Evolutionary conservation across 2,888 invertebrate genomes (phyloP).

Genomic region (Sinohyriopsis cumingii): DNA sequence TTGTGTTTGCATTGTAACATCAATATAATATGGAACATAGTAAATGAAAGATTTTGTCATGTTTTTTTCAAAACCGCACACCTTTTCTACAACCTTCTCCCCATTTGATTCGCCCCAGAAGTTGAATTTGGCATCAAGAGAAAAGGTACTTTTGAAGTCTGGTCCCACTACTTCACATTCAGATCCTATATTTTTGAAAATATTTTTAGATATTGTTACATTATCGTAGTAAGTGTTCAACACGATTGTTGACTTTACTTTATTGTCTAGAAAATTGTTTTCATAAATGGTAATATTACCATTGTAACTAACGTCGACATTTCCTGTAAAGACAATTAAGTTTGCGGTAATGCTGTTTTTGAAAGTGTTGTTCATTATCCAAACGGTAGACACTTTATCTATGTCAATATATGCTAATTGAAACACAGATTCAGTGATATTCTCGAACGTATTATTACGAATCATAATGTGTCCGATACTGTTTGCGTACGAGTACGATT

Average conservation of each 20-base stretch:
- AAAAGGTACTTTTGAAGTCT: neutral
- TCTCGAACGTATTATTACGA: constrained; percentile 4
- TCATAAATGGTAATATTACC: constrained; percentile 2
- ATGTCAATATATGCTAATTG: neutral
- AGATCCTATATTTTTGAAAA: constrained; percentile 2
- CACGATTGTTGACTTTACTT: neutral
- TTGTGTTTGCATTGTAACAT: neutral
- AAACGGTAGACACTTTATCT: neutral
- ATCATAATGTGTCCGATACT: neutral
- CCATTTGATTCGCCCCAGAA: constrained; percentile 11
- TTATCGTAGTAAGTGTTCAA: neutral
- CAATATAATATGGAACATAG: constrained; percentile 18
- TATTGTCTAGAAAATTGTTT: neutral
- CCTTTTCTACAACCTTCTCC: constrained; percentile 4
- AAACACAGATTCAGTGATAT: neutral
- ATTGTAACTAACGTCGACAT: neutral
- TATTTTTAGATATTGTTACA: constrained; percentile 2
- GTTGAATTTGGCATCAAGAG: constrained; percentile 9
- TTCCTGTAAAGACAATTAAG: neutral
- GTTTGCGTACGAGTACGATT: neutral
- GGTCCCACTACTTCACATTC: constrained; percentile 5
- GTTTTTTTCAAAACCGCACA: constrained; percentile 28
- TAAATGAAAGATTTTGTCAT: constrained; percentile 13
- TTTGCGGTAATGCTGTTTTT: neutral
- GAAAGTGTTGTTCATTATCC: neutral